These are phyloP conservation scores for Rutpela maculata DNA, from an alignment of 2,888 invertebrate species.

Conservation along the genomic window DNA sequence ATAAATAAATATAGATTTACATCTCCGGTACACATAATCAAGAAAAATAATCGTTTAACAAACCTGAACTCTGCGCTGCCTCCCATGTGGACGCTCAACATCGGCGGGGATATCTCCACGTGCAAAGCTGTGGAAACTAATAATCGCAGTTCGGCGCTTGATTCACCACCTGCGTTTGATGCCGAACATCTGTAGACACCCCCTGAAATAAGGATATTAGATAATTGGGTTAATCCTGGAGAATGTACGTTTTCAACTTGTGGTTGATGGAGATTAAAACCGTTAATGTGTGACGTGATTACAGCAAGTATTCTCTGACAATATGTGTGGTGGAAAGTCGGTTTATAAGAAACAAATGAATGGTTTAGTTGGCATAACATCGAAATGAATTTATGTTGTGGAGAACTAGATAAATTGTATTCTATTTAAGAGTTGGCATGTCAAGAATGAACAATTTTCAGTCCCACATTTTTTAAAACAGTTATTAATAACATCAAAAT, in stretches of 20 bases:
- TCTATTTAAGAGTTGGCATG: no score
- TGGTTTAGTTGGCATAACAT: neutral
- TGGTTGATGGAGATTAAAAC: slow-evolving; percentile 15
- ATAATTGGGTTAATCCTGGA: slow-evolving; percentile 23
- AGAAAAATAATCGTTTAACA: slow-evolving; percentile 7
- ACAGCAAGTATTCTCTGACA: neutral
- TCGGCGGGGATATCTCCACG: slow-evolving; percentile 80
- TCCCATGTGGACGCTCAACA: slow-evolving; percentile 84
- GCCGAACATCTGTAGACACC: slow-evolving; percentile 83
- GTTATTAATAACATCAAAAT: no score
- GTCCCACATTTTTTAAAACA: no score
- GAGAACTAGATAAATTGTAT: no score
- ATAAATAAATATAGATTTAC: no score
- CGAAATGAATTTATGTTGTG: no score
- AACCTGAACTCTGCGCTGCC: slow-evolving; percentile 81
- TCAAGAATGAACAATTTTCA: no score
- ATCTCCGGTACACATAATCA: neutral
- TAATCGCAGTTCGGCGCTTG: slow-evolving; percentile 81
- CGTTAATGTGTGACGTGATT: slow-evolving; percentile 4
- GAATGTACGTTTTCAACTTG: neutral
- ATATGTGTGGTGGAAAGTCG: neutral
- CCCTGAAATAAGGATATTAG: slow-evolving; percentile 61
- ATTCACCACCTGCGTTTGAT: slow-evolving; percentile 83
- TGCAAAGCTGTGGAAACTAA: slow-evolving; percentile 81
- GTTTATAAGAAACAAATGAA: neutral